A percentile compares a stretch with the other conserved stretches of the same genome.
Conservation (phyloP, 2,113 vertebrate genomes). For the Psittacula cyanocephala region DNA sequence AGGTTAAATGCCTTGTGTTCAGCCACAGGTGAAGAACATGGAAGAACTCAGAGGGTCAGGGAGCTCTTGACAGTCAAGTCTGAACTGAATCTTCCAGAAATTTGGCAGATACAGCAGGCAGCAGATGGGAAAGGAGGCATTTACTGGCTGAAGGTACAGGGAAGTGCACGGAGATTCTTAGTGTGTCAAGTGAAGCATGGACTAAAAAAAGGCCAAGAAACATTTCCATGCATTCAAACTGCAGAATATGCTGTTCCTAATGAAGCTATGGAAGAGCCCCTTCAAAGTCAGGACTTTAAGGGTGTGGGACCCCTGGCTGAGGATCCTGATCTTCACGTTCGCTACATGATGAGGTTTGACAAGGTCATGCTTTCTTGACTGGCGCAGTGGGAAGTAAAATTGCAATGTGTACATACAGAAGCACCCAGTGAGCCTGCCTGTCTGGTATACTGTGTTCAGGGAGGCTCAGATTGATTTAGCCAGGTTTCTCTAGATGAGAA, state of each 20-base stretch:
- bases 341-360: neutral
- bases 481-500: neutral
- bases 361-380: neutral
- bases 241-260: neutral
- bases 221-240: neutral
- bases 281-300: neutral
- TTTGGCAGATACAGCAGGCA: neutral
- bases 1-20: neutral
- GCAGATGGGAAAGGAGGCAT: neutral
- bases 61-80: neutral
- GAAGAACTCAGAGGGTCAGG: neutral
- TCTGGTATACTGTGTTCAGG: neutral
- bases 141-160: neutral
- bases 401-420: neutral
- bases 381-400: neutral
- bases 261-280: neutral
- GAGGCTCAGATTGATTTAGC: neutral
- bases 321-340: neutral
- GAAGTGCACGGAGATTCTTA: neutral
- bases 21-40: neutral
- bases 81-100: neutral
- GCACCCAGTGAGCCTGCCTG: neutral
- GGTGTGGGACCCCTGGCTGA: neutral
- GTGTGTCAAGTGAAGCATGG: neutral
- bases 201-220: neutral